These are phyloP conservation scores for Enteromius paludinosus DNA, from an alignment of 2,797 vertebrate genomes.

Conservation along the genomic window DNA sequence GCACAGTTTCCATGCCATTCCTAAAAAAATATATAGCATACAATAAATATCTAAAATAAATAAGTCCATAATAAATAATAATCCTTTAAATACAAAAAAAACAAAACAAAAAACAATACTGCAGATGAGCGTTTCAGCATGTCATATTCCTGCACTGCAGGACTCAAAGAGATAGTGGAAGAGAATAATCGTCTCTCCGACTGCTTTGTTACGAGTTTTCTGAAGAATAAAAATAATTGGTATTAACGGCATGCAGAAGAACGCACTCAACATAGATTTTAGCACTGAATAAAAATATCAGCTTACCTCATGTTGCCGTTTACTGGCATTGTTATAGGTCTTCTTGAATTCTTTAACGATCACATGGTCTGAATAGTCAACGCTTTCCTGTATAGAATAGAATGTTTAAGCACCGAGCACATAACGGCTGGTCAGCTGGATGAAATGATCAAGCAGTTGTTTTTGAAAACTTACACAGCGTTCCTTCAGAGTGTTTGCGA, in stretches of 20 bases:
- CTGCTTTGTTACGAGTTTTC: conserved; percentile 80
- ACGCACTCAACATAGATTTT: not conserved
- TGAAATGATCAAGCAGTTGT: not conserved
- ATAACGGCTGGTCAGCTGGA: not conserved
- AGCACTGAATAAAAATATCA: not conserved
- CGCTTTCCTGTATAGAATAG: conserved; percentile 8
- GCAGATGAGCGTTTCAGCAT: not conserved
- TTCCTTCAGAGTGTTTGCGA: conserved; percentile 68
- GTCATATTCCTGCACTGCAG: conserved; percentile 47
- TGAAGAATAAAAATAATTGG: conserved; percentile 64
- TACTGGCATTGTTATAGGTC: conserved; percentile 72
- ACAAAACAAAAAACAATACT: conserved; percentile 22
- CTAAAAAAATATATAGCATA: conserved; percentile 26
- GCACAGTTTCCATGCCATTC: conserved; percentile 42
- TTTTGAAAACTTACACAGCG: conserved; percentile 70
- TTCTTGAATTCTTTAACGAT: conserved; percentile 73
- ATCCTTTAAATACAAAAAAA: conserved; percentile 40
- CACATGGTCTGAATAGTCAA: conserved; percentile 36
- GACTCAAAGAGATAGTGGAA: conserved; percentile 69
- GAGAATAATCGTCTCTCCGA: conserved; percentile 81
- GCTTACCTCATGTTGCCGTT: conserved; percentile 37
- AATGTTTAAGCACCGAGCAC: not conserved
- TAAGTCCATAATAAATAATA: conserved; percentile 62
- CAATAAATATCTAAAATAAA: conserved; percentile 63
- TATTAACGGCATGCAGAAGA: conserved; percentile 6